Base-by-base conservation (phyloP, 2,797 vertebrate genomes). In the Notolabrus celidotus region DNA sequence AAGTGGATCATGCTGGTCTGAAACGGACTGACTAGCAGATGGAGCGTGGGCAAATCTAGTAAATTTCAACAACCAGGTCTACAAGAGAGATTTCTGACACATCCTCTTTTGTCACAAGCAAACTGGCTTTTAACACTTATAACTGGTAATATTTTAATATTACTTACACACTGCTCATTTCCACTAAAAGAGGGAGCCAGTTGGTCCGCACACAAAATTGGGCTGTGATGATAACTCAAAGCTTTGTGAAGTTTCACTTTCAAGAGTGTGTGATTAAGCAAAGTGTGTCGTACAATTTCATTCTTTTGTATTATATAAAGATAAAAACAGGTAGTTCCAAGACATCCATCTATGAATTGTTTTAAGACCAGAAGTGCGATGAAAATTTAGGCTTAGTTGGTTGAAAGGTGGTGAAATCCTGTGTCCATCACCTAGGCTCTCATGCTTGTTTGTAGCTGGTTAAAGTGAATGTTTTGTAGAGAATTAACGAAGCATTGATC, bases 1-100 rank as follows among this genome's bases (percentile, higher is more conserved):
- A 75, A 75, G 72, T 11, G 86, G 90, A 91, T 68, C 57, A 0
- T 2, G 11, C 25, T 2, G 31, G 3, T 61, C 17, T 47, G 76
- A 75, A 83, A 52, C 41, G 81, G 86, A 90, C 62, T 41, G 50
- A 58, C 56, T 43, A 75, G 77, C 86, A 85, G 82, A 87, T 77
- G 83, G 82, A 81, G 84, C 51, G 71, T 81, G 77, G 82, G 86
- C 75, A 86, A 83, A 84, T 74, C 73, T 52, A 82, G 80, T 83
- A 72, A 74, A 85, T 82, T 83, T 70, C 57, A 87, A 77, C 74
- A 80, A 83, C 65, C 64, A 67, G 61, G 66, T 85, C 71, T 72
- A 59, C 49, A 51, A 74, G 50, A 88, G 57, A 12, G 0, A 64
- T 79, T 77, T 70, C 55, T 74, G 70, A 71, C 67, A 85, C 42